Conservation (phyloP, 2,888 invertebrate genomes). For the Cosmia pyralina region DNA sequence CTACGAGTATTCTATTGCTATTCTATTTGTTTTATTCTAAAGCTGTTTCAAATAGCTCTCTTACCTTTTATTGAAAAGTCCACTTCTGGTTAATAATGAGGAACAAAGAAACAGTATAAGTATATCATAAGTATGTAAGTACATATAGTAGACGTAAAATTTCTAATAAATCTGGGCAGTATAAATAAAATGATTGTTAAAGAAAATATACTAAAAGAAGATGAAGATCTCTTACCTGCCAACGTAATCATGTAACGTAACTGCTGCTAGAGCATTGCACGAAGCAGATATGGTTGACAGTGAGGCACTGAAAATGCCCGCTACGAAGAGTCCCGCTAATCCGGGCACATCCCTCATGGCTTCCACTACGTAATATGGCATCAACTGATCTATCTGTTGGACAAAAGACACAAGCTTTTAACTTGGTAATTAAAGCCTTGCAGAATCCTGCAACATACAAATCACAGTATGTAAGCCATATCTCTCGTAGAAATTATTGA, state of each 20-base stretch:
- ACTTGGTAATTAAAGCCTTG: background rate
- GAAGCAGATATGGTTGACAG: slow-evolving; percentile 97
- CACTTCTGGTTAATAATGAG: slow-evolving; percentile 20
- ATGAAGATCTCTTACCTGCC: slow-evolving; percentile 74
- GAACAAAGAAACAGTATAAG: no score
- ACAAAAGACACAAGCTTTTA: background rate
- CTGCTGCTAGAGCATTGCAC: slow-evolving; percentile 97
- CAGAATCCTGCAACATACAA: background rate
- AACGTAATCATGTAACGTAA: slow-evolving; percentile 96
- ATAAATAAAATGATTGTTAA: background rate
- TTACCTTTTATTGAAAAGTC: slow-evolving; percentile 41
- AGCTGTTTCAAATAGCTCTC: background rate
- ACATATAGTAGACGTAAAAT: no score
- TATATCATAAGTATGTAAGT: background rate
- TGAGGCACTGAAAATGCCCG: slow-evolving; percentile 97
- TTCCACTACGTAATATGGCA: slow-evolving; percentile 95
- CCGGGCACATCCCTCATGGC: slow-evolving; percentile 93
- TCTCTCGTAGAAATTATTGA: no score
- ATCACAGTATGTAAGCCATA: background rate
- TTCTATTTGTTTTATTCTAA: background rate
- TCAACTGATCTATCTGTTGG: slow-evolving; percentile 92
- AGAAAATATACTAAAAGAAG: background rate
- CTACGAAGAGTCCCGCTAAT: slow-evolving; percentile 96
- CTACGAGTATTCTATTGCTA: background rate
- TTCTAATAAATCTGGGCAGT: background rate